Evolutionary conservation across 2,797 vertebrate species (phyloP).

Genomic region (Toxotes lorentzi): DNA sequence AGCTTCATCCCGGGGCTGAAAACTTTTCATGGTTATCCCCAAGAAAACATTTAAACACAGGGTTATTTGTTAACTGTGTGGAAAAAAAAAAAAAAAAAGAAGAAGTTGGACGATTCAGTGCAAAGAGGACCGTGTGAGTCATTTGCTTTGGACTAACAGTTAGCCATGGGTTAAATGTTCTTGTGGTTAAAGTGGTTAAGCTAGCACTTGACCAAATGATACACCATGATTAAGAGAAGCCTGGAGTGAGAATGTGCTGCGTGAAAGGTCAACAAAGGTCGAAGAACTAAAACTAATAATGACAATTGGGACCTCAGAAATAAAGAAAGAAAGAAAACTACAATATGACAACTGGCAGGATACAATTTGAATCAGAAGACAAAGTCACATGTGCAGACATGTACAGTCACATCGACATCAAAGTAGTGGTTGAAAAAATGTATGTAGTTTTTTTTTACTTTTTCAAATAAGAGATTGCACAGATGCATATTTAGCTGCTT

Average conservation of each 20-base stretch:
- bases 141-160: slow-evolving; percentile 5
- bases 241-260: neutral
- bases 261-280: neutral
- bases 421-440: too few relatives aligned
- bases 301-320: too few relatives aligned
- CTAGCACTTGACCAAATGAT: slow-evolving; percentile 20
- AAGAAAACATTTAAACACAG: slow-evolving; percentile 34
- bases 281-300: neutral
- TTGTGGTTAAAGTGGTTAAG: slow-evolving; percentile 15
- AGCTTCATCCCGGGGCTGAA: slow-evolving; percentile 15
- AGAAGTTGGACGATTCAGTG: neutral
- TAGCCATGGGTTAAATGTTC: slow-evolving; percentile 29
- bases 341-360: too few relatives aligned
- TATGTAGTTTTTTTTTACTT: too few relatives aligned
- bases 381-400: too few relatives aligned
- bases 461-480: neutral
- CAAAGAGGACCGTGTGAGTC: slow-evolving; percentile 10
- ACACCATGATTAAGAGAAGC: slow-evolving; percentile 1
- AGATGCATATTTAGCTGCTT: neutral
- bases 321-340: too few relatives aligned
- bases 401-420: too few relatives aligned
- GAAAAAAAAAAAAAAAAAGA: slow-evolving; percentile 1
- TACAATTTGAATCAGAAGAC: too few relatives aligned
- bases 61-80: slow-evolving; percentile 41
- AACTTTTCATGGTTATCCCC: slow-evolving; percentile 17